A percentile compares a stretch with the other conserved stretches of the same genome.
These are phyloP conservation scores for Aphaenogaster ashmeadi DNA, from an alignment of 1,140 invertebrate genomes.

Conservation along the genomic window DNA sequence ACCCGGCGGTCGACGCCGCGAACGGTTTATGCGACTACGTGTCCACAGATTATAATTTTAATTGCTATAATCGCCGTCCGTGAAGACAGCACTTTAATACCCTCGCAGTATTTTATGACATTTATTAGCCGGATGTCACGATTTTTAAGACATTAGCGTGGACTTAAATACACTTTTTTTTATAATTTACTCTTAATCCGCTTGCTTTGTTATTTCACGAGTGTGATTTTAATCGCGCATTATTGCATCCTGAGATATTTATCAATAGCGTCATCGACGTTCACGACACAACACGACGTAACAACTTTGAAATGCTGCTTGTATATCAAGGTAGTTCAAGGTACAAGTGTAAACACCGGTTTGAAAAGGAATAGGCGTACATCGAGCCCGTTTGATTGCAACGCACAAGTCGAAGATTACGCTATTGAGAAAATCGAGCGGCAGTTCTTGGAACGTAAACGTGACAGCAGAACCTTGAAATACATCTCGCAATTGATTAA, in stretches of 20 bases:
- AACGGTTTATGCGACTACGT: constrained; percentile 25
- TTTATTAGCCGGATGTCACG: not conserved
- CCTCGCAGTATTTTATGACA: constrained; percentile 11
- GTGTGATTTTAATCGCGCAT: constrained; percentile 17
- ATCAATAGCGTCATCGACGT: constrained; percentile 27
- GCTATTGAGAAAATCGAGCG: constrained; percentile 55
- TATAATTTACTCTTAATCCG: constrained; percentile 6
- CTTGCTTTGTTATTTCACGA: not conserved
- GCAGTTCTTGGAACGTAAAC: constrained; percentile 25
- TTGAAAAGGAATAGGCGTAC: constrained; percentile 42
- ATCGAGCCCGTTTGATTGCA: constrained; percentile 2
- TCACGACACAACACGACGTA: constrained; percentile 6
- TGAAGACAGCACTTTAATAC: constrained; percentile 34
- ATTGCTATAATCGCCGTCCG: constrained; percentile 19
- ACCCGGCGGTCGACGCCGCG: not conserved
- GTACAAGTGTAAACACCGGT: constrained; percentile 64
- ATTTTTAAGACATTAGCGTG: not conserved
- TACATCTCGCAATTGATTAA: constrained; percentile 13
- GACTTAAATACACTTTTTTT: not conserved
- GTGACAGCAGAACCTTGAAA: constrained; percentile 39
- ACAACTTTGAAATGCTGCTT: constrained; percentile 45
- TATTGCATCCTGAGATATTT: not conserved
- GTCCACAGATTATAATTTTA: constrained; percentile 41
- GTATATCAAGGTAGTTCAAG: constrained; percentile 47
- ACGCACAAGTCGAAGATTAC: constrained; percentile 34